These are phyloP conservation scores for Numenius phaeopus DNA, from an alignment of 2,797 vertebrate genomes.

Conservation along the genomic window DNA sequence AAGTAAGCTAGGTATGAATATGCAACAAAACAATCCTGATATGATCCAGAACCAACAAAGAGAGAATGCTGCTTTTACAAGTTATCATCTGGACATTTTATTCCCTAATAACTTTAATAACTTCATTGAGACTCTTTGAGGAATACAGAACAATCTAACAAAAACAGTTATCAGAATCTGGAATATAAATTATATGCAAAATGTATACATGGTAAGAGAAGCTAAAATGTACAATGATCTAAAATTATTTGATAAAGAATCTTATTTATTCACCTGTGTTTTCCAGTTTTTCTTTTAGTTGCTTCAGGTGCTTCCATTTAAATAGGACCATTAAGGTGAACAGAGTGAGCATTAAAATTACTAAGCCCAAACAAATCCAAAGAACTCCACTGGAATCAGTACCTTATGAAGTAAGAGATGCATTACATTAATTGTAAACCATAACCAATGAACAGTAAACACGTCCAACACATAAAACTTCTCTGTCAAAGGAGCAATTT, in stretches of 20 bases:
- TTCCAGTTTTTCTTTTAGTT: slow-evolving; percentile 52
- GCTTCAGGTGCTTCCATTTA: slow-evolving; percentile 62
- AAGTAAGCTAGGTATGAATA: background rate
- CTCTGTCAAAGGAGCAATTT: background rate
- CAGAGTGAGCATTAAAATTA: slow-evolving; percentile 68
- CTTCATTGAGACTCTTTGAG: background rate
- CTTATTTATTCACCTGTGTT: slow-evolving; percentile 64
- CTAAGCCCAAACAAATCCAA: slow-evolving; percentile 74
- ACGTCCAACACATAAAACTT: background rate
- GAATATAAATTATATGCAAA: background rate
- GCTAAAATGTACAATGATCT: slow-evolving; percentile 1
- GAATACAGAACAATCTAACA: background rate
- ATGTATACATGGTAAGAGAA: background rate
- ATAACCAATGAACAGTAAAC: background rate
- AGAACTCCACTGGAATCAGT: slow-evolving; percentile 34
- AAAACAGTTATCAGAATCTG: background rate
- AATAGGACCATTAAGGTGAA: slow-evolving; percentile 71
- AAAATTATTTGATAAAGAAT: slow-evolving; percentile 18
- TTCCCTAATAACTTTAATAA: background rate
- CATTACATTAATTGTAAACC: background rate
- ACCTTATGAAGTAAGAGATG: slow-evolving; percentile 44
- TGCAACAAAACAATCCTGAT: background rate
- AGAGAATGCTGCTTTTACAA: background rate
- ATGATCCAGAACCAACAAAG: background rate
- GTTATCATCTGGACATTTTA: background rate